Conservation (phyloP, 2,888 invertebrate genomes). For the Pollenia labialis region DNA sequence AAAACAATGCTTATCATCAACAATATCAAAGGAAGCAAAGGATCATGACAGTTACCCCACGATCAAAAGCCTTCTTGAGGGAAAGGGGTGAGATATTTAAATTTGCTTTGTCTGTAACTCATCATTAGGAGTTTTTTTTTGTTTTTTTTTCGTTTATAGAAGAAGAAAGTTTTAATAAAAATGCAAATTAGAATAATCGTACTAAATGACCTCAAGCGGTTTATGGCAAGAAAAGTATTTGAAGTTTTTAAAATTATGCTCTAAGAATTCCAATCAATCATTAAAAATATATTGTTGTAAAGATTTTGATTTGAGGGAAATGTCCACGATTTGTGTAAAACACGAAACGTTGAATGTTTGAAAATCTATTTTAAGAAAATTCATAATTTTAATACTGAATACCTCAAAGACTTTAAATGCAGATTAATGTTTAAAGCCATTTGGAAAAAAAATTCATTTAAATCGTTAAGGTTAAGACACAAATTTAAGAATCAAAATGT, state of each 20-base stretch:
- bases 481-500: too few relatives aligned
- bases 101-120: conserved; percentile 26
- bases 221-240: conserved; percentile 53
- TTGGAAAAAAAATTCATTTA: too few relatives aligned
- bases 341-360: too few relatives aligned
- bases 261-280: conserved; percentile 65
- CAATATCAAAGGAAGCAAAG: conserved; percentile 13
- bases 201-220: conserved; percentile 71
- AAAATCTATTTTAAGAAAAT: too few relatives aligned
- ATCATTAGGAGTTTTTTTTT: background rate
- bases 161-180: conserved; percentile 9
- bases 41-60: conserved; percentile 19
- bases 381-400: too few relatives aligned
- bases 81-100: conserved; percentile 57
- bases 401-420: too few relatives aligned
- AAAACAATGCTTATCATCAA: conserved; percentile 55
- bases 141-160: background rate
- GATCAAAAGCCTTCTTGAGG: conserved; percentile 17
- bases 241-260: conserved; percentile 40
- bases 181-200: conserved; percentile 58
- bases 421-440: too few relatives aligned
- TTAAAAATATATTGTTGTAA: conserved; percentile 20
- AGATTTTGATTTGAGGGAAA: background rate
- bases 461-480: too few relatives aligned
- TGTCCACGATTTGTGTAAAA: background rate